Conservation (phyloP, 2,888 invertebrate species). For the Erannis defoliaria region DNA sequence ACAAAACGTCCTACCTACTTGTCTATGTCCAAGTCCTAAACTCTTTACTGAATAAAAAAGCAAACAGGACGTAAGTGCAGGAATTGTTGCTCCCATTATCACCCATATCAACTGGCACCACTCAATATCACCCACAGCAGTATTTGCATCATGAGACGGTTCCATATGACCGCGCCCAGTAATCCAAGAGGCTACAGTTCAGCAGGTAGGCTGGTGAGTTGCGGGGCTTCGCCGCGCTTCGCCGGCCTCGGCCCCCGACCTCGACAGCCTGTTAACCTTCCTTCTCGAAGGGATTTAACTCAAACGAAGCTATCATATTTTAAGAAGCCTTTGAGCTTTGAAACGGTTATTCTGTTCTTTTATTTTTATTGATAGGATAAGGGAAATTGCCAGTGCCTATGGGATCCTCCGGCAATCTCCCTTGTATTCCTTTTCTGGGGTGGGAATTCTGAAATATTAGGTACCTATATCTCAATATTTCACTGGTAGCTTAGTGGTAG, state of each 20-base stretch:
- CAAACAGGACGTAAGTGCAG: neutral
- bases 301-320: neutral
- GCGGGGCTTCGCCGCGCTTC: slow-evolving; percentile 2
- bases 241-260: neutral
- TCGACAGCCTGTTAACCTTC: neutral
- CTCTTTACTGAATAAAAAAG: neutral
- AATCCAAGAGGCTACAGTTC: slow-evolving; percentile 3
- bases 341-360: neutral
- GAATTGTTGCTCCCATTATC: neutral
- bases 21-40: too few relatives aligned
- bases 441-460: too few relatives aligned
- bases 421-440: too few relatives aligned
- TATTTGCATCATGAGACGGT: neutral
- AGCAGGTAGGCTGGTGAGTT: neutral
- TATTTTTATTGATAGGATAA: too few relatives aligned
- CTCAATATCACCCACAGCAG: neutral
- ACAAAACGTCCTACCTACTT: too few relatives aligned
- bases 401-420: too few relatives aligned
- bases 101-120: neutral
- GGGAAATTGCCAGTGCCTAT: neutral
- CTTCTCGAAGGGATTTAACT: neutral
- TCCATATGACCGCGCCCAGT: neutral
- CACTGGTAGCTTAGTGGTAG: too few relatives aligned
- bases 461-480: too few relatives aligned
- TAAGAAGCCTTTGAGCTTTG: neutral